A percentile compares a stretch with the other conserved stretches of the same genome.
These are phyloP conservation scores for Coptodon bakossiorum DNA, from an alignment of 2,113 vertebrate genomes.

Conservation along the genomic window DNA sequence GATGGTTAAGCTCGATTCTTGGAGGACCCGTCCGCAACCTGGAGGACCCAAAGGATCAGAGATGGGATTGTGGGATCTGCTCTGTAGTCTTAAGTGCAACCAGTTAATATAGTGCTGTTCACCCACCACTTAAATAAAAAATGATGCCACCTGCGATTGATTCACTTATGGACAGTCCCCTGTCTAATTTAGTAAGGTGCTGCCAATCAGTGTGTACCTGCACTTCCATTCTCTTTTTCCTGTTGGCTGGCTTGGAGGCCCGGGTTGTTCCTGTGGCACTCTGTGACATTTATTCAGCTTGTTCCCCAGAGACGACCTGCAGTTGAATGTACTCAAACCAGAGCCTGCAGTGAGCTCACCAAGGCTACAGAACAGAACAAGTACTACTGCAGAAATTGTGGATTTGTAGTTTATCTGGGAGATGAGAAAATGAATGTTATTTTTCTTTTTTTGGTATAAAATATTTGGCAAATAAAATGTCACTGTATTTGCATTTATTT, in stretches of 20 bases:
- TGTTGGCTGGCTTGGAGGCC: not conserved
- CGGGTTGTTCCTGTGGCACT: not conserved
- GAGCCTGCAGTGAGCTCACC: not conserved
- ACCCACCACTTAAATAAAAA: not conserved
- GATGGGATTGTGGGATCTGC: not conserved
- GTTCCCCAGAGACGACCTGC: not conserved
- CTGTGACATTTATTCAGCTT: not conserved
- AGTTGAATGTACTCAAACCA: not conserved
- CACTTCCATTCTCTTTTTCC: not conserved
- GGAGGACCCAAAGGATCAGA: not conserved
- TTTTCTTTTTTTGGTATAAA: not conserved
- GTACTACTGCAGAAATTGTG: not conserved
- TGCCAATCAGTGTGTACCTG: not conserved
- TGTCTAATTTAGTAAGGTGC: not conserved
- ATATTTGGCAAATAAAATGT: not conserved
- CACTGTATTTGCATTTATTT: not conserved
- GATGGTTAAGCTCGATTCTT: rapidly evolving
- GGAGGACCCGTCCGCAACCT: not conserved
- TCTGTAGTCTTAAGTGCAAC: not conserved
- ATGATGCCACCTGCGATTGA: not conserved
- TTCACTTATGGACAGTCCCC: not conserved
- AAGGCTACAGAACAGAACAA: not conserved
- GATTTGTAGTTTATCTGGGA: not conserved
- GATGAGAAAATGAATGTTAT: not conserved
- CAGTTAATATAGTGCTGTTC: not conserved